phyloP scores from a whole-genome alignment of 2,888 invertebrate species.

The Chirona hameri region DNA sequence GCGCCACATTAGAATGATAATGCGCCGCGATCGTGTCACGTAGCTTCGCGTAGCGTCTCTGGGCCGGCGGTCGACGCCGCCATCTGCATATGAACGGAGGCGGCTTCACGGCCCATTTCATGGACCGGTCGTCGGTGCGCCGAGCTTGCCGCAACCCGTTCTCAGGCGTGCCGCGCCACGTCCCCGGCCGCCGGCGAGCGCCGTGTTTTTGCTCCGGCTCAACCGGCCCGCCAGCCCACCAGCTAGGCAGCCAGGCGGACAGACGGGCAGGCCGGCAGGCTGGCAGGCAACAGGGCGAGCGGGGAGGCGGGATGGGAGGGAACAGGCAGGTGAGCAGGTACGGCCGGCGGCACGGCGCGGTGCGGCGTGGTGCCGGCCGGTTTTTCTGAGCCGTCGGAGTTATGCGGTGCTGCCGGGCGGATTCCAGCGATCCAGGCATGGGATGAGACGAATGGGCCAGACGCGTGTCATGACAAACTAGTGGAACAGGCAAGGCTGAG shows the following conservation, averaged over 20 bases:
- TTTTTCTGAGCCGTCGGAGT: too few relatives aligned
- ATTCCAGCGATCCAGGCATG: too few relatives aligned
- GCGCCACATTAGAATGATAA: not conserved
- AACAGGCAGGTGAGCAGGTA: too few relatives aligned
- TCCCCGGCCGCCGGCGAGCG: not conserved
- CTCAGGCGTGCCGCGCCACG: not conserved
- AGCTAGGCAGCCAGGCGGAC: not conserved
- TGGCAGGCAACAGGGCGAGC: not conserved
- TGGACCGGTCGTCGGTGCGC: not conserved
- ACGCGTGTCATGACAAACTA: too few relatives aligned
- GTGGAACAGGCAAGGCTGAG: too few relatives aligned
- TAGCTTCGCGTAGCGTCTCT: not conserved
- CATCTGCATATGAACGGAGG: not conserved
- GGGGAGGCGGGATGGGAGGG: too few relatives aligned
- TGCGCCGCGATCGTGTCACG: conserved; percentile 6
- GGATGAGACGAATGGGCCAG: too few relatives aligned
- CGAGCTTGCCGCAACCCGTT: not conserved
- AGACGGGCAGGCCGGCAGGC: not conserved
- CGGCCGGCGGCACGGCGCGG: too few relatives aligned
- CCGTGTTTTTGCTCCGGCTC: not conserved
- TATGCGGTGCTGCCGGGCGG: too few relatives aligned
- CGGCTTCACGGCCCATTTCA: not conserved
- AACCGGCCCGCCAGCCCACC: not conserved
- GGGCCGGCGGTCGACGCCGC: not conserved
- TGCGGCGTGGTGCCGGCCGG: too few relatives aligned